Percentiles rank a stretch among this genome's conserved stretches.
phyloP scores from a whole-genome alignment of 2,888 invertebrate species.

The Diarsia rubi region DNA sequence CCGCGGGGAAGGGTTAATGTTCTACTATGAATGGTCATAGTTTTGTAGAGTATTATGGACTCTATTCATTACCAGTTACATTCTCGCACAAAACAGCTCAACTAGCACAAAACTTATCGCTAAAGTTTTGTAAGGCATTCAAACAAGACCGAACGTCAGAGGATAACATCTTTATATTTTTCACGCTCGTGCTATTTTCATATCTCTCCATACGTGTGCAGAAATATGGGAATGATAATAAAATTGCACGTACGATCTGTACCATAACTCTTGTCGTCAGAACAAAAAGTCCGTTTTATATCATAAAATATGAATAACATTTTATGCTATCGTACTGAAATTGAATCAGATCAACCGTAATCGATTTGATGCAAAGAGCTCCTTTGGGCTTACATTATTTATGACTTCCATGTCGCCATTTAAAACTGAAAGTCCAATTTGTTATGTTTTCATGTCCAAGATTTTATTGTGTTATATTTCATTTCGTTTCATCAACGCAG shows the following conservation, averaged over 20 bases:
- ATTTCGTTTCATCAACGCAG: background rate
- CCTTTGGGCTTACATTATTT: constrained; percentile 21
- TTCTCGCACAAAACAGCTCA: background rate
- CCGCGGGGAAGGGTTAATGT: too few species aligned
- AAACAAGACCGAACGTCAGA: constrained; percentile 18
- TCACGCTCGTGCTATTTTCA: constrained; percentile 42
- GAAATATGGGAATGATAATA: constrained; percentile 40
- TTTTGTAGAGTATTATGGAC: too few species aligned
- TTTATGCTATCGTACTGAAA: constrained; percentile 21
- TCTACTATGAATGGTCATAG: background rate
- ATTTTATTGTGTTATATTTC: constrained; percentile 10
- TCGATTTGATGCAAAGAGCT: constrained; percentile 15
- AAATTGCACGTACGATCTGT: constrained; percentile 40
- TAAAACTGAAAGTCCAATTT: constrained; percentile 2
- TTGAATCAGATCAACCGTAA: constrained; percentile 22
- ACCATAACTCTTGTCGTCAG: constrained; percentile 37
- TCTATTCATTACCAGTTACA: background rate
- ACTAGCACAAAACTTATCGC: constrained; percentile 16
- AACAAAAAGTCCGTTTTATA: constrained; percentile 32
- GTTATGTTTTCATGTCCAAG: background rate
- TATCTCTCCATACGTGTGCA: constrained; percentile 39
- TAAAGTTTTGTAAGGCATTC: constrained; percentile 31
- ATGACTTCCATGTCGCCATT: background rate
- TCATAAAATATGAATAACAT: constrained; percentile 8
- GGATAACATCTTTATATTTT: constrained; percentile 51